Conservation (phyloP, 2,113 vertebrate species). For the Epinephelus moara region DNA sequence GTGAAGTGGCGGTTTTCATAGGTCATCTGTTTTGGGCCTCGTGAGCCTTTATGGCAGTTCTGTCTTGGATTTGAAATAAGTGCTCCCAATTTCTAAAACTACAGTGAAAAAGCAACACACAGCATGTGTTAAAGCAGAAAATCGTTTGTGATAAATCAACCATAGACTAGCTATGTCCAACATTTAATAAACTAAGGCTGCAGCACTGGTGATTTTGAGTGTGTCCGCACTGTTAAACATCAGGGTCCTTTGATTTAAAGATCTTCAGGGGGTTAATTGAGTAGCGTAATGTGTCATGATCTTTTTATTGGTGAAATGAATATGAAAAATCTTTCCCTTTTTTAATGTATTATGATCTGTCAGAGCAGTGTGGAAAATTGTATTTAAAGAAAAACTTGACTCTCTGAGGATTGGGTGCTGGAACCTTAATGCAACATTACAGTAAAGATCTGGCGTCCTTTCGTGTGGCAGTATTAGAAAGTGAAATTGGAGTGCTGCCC, state of each 20-base stretch:
- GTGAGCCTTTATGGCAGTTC: background rate
- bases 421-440: too few relatives aligned
- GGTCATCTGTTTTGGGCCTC: background rate
- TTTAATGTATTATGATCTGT: slow-evolving; percentile 22
- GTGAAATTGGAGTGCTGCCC: too few relatives aligned
- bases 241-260: slow-evolving; percentile 37
- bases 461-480: too few relatives aligned
- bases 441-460: too few relatives aligned
- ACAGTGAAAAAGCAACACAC: background rate
- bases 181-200: slow-evolving; percentile 31
- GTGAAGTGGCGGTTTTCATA: too few relatives aligned
- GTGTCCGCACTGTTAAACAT: slow-evolving; percentile 1
- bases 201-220: slow-evolving; percentile 25
- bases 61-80: slow-evolving; percentile 27
- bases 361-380: slow-evolving; percentile 7
- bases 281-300: slow-evolving; percentile 15
- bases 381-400: background rate
- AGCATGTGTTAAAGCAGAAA: slow-evolving; percentile 16
- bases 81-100: slow-evolving; percentile 17
- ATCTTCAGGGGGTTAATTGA: slow-evolving; percentile 20
- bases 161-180: slow-evolving; percentile 8
- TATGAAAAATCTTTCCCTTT: background rate
- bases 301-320: slow-evolving; percentile 19
- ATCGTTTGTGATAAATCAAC: slow-evolving; percentile 30
- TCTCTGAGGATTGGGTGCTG: too few relatives aligned